Base-by-base conservation (phyloP, 2,113 vertebrate species). In the Neogale vison region DNA sequence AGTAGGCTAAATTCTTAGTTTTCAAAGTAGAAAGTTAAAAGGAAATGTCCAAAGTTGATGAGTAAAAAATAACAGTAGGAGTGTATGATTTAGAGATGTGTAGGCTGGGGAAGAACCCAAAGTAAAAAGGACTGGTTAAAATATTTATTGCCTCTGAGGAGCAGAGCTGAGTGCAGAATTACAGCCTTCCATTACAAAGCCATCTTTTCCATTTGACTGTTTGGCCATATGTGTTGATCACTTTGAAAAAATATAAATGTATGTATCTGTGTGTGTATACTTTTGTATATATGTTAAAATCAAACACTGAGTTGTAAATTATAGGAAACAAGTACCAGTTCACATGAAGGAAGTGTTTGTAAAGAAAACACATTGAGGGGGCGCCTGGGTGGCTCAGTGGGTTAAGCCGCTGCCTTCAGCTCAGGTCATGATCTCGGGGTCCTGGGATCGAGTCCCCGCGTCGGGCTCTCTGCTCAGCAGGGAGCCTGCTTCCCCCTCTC, bases 11-110 rank as follows among this genome's bases (percentile, higher is more conserved):
- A 55, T 47, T 94, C 65, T 82, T 93, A 50, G 29, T 42, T 84
- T 63, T 63, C 52, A 55, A 50, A 34, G 45, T 31, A 85, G 26
- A 7, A 88, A 34, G 36, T 59, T 80, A 59, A 92, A 88, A 80
- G 15, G 47, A 47, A 88, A 92, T 71, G 42, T 88, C 24, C 20
- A 23, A 20, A 83, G n/a, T 50, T 42, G 34, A 42, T 59, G 29
- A 82, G 47, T 69, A 88, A 86, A 82, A 88, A 92, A 55, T 34
- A 93, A 67, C 67, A 83, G 72, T 31, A 77, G 59, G 87, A 94
- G 52, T 20, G 24, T 79, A 65, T 90, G 23, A 23, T 74, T 55
- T 86, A 81, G 65, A 90, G 65, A 91, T 26, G 20, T 39, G 21
- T n/a, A 24, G 55, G 45, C 80, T 55, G 29, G 5, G 7, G 63